phyloP scores from a whole-genome alignment of 2,797 vertebrate genomes.

The Chelidonichthys spinosus region DNA sequence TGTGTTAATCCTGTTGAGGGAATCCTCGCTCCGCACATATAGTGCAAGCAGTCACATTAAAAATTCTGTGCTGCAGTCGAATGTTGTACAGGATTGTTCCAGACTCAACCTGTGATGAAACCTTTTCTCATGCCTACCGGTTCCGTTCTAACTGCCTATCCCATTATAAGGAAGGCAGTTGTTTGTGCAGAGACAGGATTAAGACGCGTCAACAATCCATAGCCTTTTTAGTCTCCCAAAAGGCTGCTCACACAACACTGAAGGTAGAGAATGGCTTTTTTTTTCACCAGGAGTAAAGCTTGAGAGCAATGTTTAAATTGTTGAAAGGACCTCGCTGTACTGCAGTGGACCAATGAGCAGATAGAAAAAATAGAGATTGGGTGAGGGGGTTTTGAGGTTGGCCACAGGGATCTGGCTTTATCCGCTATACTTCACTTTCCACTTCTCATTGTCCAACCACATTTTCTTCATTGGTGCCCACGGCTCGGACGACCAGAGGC shows the following conservation, averaged over 20 bases:
- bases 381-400: not conserved
- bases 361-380: constrained; percentile 60
- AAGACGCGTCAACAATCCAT: constrained; percentile 79
- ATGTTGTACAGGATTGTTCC: not conserved
- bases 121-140: constrained; percentile 48
- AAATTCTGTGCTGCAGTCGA: constrained; percentile 22
- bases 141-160: constrained; percentile 61
- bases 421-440: constrained; percentile 37
- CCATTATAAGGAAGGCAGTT: constrained; percentile 64
- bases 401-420: constrained; percentile 42
- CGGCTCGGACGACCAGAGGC: constrained; percentile 31
- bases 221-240: constrained; percentile 71
- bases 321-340: constrained; percentile 60
- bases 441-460: constrained; percentile 47
- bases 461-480: constrained; percentile 53
- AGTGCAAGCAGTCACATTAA: constrained; percentile 27
- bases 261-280: constrained; percentile 65
- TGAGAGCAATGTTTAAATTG: constrained; percentile 68
- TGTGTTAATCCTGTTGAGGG: constrained; percentile 17
- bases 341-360: constrained; percentile 60
- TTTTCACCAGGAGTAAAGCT: constrained; percentile 55
- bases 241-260: constrained; percentile 66
- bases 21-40: constrained; percentile 19
- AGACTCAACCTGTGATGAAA: constrained; percentile 41
- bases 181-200: constrained; percentile 77